phyloP scores from a whole-genome alignment of 2,797 vertebrate species.

The Catamblyrhynchus diadema region DNA sequence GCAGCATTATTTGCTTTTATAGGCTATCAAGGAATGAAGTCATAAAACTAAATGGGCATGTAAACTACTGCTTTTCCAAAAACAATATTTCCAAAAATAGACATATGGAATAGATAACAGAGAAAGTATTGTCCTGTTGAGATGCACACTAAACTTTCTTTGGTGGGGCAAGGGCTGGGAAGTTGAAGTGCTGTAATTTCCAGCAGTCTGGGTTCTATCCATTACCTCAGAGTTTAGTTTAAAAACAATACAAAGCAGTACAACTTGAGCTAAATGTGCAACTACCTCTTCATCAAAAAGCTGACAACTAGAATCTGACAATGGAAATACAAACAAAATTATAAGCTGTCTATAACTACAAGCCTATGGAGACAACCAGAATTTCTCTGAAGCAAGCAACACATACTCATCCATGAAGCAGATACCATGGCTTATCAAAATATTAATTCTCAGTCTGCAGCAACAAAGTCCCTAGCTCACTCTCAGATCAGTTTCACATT shows the following conservation, averaged over 20 bases:
- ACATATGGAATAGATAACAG: not conserved
- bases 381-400: not conserved
- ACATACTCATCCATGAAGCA: not conserved
- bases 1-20: not conserved
- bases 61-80: not conserved
- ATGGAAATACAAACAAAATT: not conserved
- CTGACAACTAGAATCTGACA: not conserved
- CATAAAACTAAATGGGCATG: not conserved
- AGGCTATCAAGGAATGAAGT: not conserved
- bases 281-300: not conserved
- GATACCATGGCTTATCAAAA: not conserved
- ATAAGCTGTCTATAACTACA: not conserved
- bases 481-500: not conserved
- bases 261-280: not conserved
- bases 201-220: not conserved
- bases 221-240: not conserved
- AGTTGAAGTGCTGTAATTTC: not conserved
- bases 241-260: not conserved
- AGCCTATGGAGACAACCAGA: not conserved
- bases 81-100: not conserved
- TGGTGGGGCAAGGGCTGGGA: not conserved
- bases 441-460: not conserved
- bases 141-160: not conserved
- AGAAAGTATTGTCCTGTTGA: not conserved
- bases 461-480: not conserved